phyloP scores from a whole-genome alignment of 2,888 invertebrate genomes.

The Nomada fucata region DNA sequence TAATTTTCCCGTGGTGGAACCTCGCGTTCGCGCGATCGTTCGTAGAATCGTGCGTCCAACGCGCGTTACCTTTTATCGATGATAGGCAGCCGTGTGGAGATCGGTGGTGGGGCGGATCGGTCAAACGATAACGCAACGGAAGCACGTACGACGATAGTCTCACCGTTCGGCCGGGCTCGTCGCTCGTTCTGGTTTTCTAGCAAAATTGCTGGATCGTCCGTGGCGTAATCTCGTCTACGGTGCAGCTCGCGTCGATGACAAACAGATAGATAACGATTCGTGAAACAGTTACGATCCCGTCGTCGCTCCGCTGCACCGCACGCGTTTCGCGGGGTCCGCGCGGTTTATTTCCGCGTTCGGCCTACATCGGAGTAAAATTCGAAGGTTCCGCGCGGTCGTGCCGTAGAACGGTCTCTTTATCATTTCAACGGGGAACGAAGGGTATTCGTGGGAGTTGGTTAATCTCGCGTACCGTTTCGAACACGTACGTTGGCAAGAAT shows the following conservation, averaged over 20 bases:
- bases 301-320: neutral
- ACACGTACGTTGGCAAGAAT: constrained; percentile 13
- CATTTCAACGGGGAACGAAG: neutral
- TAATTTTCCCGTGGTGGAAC: neutral
- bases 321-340: constrained; percentile 14
- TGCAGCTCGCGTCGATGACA: constrained; percentile 44
- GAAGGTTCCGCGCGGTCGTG: neutral
- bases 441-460: neutral
- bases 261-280: constrained; percentile 54
- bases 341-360: constrained; percentile 39
- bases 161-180: constrained; percentile 45
- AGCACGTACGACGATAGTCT: constrained; percentile 61
- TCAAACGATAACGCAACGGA: constrained; percentile 66
- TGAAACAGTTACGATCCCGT: constrained; percentile 42
- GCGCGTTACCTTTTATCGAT: constrained; percentile 55
- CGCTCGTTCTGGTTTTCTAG: constrained; percentile 54
- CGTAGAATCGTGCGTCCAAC: constrained; percentile 14
- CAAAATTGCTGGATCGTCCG: constrained; percentile 50
- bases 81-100: constrained; percentile 52
- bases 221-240: constrained; percentile 48
- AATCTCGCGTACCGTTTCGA: neutral
- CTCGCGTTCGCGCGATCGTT: neutral
- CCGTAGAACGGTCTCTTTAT: neutral
- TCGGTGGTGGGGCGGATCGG: constrained; percentile 43
- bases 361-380: constrained; percentile 10